Conservation (phyloP, 1,140 invertebrate species). For the Stenopsyche tienmushanensis region DNA sequence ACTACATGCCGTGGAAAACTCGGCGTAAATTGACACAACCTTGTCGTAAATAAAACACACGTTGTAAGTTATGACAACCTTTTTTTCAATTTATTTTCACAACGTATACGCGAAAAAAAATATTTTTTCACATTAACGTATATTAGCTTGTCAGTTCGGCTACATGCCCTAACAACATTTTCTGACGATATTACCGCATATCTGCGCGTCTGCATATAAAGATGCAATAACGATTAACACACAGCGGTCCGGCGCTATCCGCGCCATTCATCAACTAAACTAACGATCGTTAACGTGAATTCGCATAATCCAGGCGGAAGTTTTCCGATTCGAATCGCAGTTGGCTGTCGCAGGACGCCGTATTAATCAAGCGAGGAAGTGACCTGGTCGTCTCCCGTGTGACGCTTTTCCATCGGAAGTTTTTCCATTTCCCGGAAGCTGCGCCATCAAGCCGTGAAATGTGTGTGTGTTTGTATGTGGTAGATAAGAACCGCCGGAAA, state of each 20-base stretch:
- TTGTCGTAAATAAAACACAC: constrained; percentile 23
- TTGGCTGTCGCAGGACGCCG: background rate
- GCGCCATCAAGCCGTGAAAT: background rate
- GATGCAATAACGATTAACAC: no score
- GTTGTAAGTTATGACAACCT: constrained; percentile 23
- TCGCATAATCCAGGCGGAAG: no score
- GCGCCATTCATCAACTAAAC: no score
- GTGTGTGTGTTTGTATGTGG: background rate
- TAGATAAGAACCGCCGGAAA: background rate
- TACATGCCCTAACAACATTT: no score
- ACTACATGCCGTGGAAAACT: no score
- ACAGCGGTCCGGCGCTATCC: no score
- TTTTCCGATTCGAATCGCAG: background rate
- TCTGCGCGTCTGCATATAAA: no score
- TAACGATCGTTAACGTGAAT: no score
- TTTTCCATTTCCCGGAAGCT: constrained; percentile 36
- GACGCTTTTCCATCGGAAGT: constrained; percentile 21
- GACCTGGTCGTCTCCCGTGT: constrained; percentile 15
- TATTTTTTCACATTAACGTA: no score
- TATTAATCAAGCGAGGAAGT: background rate
- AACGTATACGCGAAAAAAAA: background rate
- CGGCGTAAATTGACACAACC: constrained; percentile 21
- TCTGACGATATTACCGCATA: no score
- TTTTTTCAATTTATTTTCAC: constrained; percentile 23
- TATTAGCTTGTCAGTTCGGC: no score